These are phyloP conservation scores for Drosophila diplacantha DNA, from an alignment of 2,888 invertebrate genomes.

Conservation along the genomic window DNA sequence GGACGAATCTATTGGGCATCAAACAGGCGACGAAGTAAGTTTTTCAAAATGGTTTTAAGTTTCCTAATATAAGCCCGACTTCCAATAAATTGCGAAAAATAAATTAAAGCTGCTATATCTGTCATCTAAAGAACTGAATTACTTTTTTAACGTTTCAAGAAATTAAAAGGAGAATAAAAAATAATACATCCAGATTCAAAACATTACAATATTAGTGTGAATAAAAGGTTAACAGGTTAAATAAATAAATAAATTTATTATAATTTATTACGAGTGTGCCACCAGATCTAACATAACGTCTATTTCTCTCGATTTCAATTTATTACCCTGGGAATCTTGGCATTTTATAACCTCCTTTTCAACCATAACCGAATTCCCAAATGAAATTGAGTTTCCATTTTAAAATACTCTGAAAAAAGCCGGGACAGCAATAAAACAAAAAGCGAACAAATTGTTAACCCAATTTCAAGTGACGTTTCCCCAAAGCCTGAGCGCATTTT, in stretches of 20 bases:
- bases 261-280: not conserved
- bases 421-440: conserved; percentile 24
- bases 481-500: conserved; percentile 54
- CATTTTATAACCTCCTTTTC: conserved; percentile 1
- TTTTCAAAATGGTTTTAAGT: not conserved
- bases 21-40: too few relatives aligned
- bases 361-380: conserved; percentile 21
- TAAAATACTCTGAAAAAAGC: conserved; percentile 5
- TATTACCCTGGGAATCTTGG: not conserved
- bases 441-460: conserved; percentile 53
- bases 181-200: not conserved
- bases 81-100: not conserved
- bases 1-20: not conserved
- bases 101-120: not conserved
- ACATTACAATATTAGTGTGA: not conserved
- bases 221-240: not conserved
- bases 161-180: not conserved
- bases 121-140: too few relatives aligned
- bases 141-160: too few relatives aligned
- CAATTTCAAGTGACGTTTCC: conserved; percentile 53
- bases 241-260: not conserved
- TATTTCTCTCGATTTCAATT: not conserved
- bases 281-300: not conserved
- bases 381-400: conserved; percentile 28
- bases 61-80: not conserved